Evolutionary conservation across 2,113 vertebrate species (phyloP), one percentile per base, ranked within the genome.

Genomic region (Ranitomeya imitator): DNA sequence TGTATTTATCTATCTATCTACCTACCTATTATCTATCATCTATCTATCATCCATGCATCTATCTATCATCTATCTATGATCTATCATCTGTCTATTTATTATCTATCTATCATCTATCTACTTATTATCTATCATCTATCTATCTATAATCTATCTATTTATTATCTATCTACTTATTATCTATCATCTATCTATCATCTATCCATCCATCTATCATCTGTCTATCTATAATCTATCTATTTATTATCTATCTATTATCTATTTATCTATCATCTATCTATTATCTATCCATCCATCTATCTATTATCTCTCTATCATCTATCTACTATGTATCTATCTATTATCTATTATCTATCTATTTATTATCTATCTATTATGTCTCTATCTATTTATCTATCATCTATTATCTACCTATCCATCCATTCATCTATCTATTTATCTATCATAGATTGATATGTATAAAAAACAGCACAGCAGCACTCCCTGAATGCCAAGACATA

Each of bases 181-280:
- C 23, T 3, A 4, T 13, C 37, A 73, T 37, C 69, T 31, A 37
- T 69, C 13, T 0, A 5, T 4, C 37, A 73, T 73, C 69, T 73
- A 73, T 73, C 69, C 31, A 73, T 73, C 69, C 31, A 69, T 69
- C 65, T 69, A 69, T 69, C 65, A 65, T 65, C 63, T 65, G n/a
- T 65, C 21, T n/a, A 19, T n/a, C 4, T 65, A 21, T n/a, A n/a
- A n/a, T 65, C 63, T n/a, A 65, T 65, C 63, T 69, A 69, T 69
- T n/a, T 23, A 69, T 69, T n/a, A 31, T 31, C 26, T 31, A 31
- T 31, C 1, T 2, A 1, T 31, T 11, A 26, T 69, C 65, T 69
- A 69, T 69, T n/a, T n/a, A 69, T 69, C 65, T 23, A 69, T 69
- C 65, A 31, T 31, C 26, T 31, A 31, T 31, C 1, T 2, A 1